Percentiles rank a stretch among this genome's conserved stretches.
Evolutionary conservation across 2,888 invertebrate genomes (phyloP).

Genomic region (Rhodophaea formosa): DNA sequence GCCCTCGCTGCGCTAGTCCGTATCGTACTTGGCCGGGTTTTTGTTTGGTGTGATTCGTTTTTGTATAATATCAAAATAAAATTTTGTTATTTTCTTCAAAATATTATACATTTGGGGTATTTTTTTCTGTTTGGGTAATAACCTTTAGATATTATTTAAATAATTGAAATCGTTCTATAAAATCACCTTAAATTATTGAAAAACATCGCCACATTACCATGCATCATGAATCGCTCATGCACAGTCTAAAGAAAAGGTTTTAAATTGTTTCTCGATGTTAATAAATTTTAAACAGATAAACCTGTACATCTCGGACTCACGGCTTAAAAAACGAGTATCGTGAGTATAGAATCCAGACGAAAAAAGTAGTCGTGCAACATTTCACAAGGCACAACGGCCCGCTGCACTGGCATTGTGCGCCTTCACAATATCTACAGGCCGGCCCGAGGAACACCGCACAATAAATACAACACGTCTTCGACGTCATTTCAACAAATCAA

Average conservation of each 20-base stretch:
- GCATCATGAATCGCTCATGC: slow-evolving; percentile 71
- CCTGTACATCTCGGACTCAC: slow-evolving; percentile 79
- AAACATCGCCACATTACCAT: slow-evolving; percentile 62
- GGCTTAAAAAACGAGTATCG: slow-evolving; percentile 78
- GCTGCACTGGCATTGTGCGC: slow-evolving; percentile 77
- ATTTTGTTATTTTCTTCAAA: too few species aligned
- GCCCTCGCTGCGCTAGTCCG: too few species aligned
- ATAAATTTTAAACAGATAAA: slow-evolving; percentile 81
- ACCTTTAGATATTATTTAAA: too few species aligned
- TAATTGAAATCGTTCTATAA: too few species aligned
- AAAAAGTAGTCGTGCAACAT: slow-evolving; percentile 81
- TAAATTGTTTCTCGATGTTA: slow-evolving; percentile 81
- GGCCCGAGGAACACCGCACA: slow-evolving; percentile 61
- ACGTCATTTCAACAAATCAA: slow-evolving; percentile 74
- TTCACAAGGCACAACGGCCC: slow-evolving; percentile 80
- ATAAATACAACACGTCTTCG: slow-evolving; percentile 67
- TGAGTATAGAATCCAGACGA: slow-evolving; percentile 80
- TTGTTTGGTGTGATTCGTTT: too few species aligned
- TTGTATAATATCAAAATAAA: too few species aligned
- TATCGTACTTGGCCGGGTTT: too few species aligned
- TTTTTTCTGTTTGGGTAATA: too few species aligned
- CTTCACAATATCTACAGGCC: slow-evolving; percentile 69
- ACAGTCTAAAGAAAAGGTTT: slow-evolving; percentile 73
- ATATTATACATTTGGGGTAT: too few species aligned
- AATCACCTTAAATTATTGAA: too few species aligned